phyloP scores from a whole-genome alignment of 1,140 invertebrate genomes.

The Cydia splendana region DNA sequence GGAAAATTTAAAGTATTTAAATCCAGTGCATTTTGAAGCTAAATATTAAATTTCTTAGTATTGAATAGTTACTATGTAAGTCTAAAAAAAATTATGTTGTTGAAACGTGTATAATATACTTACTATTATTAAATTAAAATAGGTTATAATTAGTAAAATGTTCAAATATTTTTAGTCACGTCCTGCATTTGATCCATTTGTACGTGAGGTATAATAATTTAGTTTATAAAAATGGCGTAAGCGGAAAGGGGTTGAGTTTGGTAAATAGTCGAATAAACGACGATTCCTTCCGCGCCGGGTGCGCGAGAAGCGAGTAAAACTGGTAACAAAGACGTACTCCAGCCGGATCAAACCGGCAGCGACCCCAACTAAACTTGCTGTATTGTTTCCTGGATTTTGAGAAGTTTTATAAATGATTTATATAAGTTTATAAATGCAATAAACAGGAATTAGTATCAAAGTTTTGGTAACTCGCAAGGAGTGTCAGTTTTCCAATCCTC shows the following conservation, averaged over 20 bases:
- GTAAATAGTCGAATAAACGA: conserved; percentile 13
- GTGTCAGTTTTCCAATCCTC: not conserved
- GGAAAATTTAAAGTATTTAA: too few species aligned
- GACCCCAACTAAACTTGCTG: conserved; percentile 25
- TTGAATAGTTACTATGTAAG: too few species aligned
- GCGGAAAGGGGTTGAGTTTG: not conserved
- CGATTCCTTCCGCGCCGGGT: conserved; percentile 8
- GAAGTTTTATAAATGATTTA: conserved; percentile 23
- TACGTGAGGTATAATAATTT: not conserved
- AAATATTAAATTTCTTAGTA: too few species aligned
- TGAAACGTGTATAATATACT: too few species aligned
- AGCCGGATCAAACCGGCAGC: conserved; percentile 21
- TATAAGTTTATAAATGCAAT: conserved; percentile 1
- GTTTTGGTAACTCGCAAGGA: not conserved
- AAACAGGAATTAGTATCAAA: conserved; percentile 5
- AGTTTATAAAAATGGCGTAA: conserved; percentile 9
- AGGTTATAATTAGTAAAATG: not conserved
- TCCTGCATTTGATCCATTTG: not conserved
- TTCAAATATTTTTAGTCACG: not conserved
- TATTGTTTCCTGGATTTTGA: conserved; percentile 24
- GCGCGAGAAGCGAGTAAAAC: conserved; percentile 16
- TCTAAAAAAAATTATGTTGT: too few species aligned
- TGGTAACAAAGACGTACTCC: conserved; percentile 26
- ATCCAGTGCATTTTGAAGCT: too few species aligned
- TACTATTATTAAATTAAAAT: not conserved